Base-by-base conservation (phyloP, 2,888 invertebrate genomes). In the Yponomeuta evonymella region DNA sequence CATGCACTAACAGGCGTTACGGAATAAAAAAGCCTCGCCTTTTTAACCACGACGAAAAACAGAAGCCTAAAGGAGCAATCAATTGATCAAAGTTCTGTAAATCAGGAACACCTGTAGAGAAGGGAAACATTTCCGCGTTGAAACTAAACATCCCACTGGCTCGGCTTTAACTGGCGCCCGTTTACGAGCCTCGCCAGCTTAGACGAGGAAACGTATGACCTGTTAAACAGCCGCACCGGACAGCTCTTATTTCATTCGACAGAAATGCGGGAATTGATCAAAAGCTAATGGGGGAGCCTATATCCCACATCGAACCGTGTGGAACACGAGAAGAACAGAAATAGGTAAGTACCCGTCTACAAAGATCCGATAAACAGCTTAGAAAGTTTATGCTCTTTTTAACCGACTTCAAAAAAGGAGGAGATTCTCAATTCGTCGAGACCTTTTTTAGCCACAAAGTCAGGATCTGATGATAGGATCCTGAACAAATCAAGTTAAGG, bases 201-300 rank as follows among this genome's bases (percentile, higher is more conserved):
- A 82, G 83, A 82, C 85, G 83, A 88, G 88, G 15, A 88, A 89
- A 89, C 88, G 65, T 65, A 88, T 81, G 81, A 82, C 83, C 76
- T 58, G 51, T 15, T 58, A 58, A 58, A 58, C 15, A 58, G 51
- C 15, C 51, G 15, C 12, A 3, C 12, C 15, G 15, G 15, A 15
- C 51, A 58, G 51, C 51, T 58, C 51, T 43, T 58, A 58, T 58
- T 15, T 58, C 51, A 5, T 58, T 58, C 51, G 15, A 15, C 51
- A 58, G 12, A 58, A 58, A 58, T 15, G 4, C 51, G 51, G 15
- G 51, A 58, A 58, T 58, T 15, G 51, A 15, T 15, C 15, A 12
- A 58, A 15, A 58, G 2, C 51, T 1, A 15, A 58, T 43, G 43
- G 43, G 43, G 8, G 43, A 43, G 43, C 43, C 43, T 43, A 15